Percentiles rank a stretch among this genome's conserved stretches.
Conservation (phyloP, 2,797 vertebrate genomes). For the Gallirallus australis region DNA sequence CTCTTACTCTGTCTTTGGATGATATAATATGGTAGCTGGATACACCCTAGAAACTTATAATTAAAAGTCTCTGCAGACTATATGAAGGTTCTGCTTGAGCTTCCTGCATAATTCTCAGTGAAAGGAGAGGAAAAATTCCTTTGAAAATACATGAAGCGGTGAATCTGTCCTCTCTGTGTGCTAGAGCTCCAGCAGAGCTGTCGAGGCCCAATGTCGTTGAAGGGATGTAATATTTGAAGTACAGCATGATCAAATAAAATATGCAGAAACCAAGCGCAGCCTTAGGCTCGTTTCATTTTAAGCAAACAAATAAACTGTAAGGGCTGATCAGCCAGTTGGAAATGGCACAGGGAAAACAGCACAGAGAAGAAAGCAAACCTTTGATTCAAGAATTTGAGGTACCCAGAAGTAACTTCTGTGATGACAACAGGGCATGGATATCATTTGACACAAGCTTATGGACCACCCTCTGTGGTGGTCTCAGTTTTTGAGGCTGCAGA, state of each 20-base stretch:
- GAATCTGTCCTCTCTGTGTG: conserved; percentile 11
- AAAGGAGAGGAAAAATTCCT: conserved; percentile 29
- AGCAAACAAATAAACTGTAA: conserved; percentile 25
- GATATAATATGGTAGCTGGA: neutral
- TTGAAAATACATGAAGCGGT: conserved; percentile 27
- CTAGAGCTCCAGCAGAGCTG: conserved; percentile 41
- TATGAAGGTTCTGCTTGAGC: conserved; percentile 20
- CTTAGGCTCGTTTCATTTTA: conserved; percentile 31
- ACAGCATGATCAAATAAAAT: conserved; percentile 46
- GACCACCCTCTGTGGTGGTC: neutral
- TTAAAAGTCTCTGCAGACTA: conserved; percentile 43
- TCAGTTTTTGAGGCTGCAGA: neutral
- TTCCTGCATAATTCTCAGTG: conserved; percentile 53
- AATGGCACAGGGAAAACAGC: neutral
- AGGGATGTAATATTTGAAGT: conserved; percentile 7
- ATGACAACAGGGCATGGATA: neutral
- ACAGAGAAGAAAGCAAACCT: neutral
- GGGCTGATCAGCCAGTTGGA: neutral
- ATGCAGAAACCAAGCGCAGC: conserved; percentile 30
- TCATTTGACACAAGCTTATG: neutral
- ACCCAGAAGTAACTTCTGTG: neutral
- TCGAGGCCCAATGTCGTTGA: neutral
- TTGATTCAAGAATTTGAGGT: neutral
- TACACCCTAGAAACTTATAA: conserved; percentile 26
- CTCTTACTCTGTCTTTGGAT: neutral